Evolutionary conservation across 64 coral and sea anemone genomes (phyloP).

Genomic region (Actinia equina): DNA sequence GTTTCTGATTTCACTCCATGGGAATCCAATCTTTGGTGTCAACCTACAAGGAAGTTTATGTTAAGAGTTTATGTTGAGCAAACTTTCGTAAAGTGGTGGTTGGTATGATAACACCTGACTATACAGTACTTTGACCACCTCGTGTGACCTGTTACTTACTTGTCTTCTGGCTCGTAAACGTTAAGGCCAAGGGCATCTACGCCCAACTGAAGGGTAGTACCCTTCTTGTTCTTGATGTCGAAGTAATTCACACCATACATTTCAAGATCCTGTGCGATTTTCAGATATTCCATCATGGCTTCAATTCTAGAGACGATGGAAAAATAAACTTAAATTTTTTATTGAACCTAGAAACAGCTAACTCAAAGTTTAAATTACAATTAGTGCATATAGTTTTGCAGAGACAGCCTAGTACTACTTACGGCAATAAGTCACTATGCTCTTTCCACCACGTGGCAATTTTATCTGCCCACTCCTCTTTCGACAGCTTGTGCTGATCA

Average conservation of each 20-base stretch:
- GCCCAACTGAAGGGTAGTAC: conserved; percentile 66
- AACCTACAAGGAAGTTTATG: conserved; percentile 38
- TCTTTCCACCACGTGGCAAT: conserved; percentile 76
- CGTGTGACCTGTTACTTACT: conserved; percentile 64
- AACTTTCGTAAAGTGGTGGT: too few relatives aligned
- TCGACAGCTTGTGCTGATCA: conserved; percentile 59
- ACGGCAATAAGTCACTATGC: conserved; percentile 34
- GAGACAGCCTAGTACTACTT: neutral
- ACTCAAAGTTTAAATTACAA: too few relatives aligned
- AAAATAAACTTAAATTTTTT: neutral
- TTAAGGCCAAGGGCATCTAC: conserved; percentile 90
- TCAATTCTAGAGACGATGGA: conserved; percentile 49
- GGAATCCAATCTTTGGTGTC: conserved; percentile 97
- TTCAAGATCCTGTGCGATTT: conserved; percentile 85
- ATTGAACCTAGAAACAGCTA: too few relatives aligned
- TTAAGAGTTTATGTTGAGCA: too few relatives aligned
- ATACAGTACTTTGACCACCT: neutral
- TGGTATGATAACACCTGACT: too few relatives aligned
- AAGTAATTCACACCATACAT: conserved; percentile 98
- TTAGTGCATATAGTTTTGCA: too few relatives aligned
- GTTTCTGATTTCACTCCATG: conserved; percentile 98
- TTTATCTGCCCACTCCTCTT: conserved; percentile 51
- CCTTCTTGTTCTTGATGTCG: conserved; percentile 94
- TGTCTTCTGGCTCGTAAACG: conserved; percentile 82
- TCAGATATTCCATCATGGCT: conserved; percentile 85